Conservation (phyloP, 1,140 invertebrate species). For the Acyrthosiphon pisum region DNA sequence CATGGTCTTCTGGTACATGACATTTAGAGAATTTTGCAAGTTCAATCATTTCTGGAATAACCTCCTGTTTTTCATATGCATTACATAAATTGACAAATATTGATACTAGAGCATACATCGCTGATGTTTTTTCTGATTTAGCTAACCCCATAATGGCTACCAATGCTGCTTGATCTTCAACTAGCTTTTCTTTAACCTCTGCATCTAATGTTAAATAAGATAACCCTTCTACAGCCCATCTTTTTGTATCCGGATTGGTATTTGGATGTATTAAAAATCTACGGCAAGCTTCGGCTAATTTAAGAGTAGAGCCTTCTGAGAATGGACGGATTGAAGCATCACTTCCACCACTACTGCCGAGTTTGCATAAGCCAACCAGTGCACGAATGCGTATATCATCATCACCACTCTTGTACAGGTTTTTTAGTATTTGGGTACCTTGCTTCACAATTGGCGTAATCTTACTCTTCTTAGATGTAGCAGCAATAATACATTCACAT, state of each 20-base stretch:
- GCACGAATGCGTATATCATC: constrained; percentile 89
- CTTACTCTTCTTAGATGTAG: constrained; percentile 97
- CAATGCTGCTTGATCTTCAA: constrained; percentile 84
- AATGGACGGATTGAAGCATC: constrained; percentile 94
- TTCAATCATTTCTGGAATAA: constrained; percentile 96
- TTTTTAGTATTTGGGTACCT: constrained; percentile 93
- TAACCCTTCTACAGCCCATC: constrained; percentile 97
- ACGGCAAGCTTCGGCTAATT: constrained; percentile 91
- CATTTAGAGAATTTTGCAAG: constrained; percentile 99
- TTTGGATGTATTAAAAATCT: constrained; percentile 86
- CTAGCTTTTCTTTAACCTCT: constrained; percentile 96
- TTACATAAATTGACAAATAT: constrained; percentile 97
- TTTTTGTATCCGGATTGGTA: constrained; percentile 87
- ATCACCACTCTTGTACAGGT: constrained; percentile 89
- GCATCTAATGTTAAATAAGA: constrained; percentile 97
- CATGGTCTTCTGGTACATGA: constrained; percentile 97
- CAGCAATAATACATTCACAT: constrained; percentile 95
- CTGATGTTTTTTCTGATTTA: constrained; percentile 76
- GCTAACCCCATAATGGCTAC: constrained; percentile 88
- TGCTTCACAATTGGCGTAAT: constrained; percentile 88
- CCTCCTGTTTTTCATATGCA: constrained; percentile 97
- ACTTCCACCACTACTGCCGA: constrained; percentile 94
- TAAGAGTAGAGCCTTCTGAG: constrained; percentile 92
- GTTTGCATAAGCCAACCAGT: constrained; percentile 94
- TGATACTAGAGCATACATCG: constrained; percentile 89